Base-by-base conservation (phyloP, 2,888 invertebrate species). In the Idaea straminata region DNA sequence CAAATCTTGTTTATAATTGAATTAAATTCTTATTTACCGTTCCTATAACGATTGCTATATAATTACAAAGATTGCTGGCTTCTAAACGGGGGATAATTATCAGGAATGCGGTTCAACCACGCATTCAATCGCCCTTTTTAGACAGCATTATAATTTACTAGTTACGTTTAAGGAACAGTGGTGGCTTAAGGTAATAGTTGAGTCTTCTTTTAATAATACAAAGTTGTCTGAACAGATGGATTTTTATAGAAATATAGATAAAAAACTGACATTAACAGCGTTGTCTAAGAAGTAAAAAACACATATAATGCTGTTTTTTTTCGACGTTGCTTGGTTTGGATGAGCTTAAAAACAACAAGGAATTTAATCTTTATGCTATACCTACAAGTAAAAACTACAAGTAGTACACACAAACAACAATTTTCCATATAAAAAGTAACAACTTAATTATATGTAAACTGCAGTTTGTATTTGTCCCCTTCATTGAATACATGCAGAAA, bases 101-200 rank as follows among this genome's bases (percentile, higher is more conserved):
- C 69, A 66, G 74, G 81, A 82, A 83, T 82, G 83, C 79, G 77
- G 77, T 78, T 76, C 67, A 66, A 72, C 74, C 74, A 77, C 77
- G 70, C 74, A 71, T 75, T 72, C 74, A 70, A 62, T 64, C 62
- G 58, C 66, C 66, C 68, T 75, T 69, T 76, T 77, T 79, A 78
- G 80, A 16, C 6, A 58, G 80, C 71, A 71, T 74, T 66, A 74
- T 80, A 79, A 86, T 86, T 25, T 84, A 77, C 77, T 79, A 82
- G 15, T 15, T 47, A 10, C 47, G 13, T 10, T 47, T 47, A 25
- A 25, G 25, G 25, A 25, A 2, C 2, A 25, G 1, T 3, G 25
- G 25, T 25, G 25, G 25, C 3, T 25, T 25, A 47, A 47, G 47
- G 47, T 47, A 47, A 47, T 13, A 7, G 47, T 47, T 47, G 47